Base-by-base conservation (phyloP, 1,140 invertebrate species). In the Bradynema listronoti region DNA sequence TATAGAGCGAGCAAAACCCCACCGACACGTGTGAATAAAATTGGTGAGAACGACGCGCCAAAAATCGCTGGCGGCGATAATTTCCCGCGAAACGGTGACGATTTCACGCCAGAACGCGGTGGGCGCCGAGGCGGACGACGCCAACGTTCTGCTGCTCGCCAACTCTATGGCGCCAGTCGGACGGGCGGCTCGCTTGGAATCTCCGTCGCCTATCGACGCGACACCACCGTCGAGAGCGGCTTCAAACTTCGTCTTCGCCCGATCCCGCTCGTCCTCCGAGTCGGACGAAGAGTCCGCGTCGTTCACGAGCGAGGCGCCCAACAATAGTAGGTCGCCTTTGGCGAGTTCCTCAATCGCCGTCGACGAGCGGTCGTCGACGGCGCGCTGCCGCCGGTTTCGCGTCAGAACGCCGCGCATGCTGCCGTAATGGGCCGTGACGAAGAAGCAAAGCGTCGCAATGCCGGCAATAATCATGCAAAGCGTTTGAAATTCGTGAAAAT, bases 21-120 rank as follows among this genome's bases (percentile, higher is more conserved):
- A 66, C 59, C 72, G 57, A 27, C 63, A 68, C 1, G 62, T 73
- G 22, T 76, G 73, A 16, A 76, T 53, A 61, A 78, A 76, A 50
- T 78, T 78, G 1, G 61, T 64, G 36, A 61, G 43, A 9, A 78
- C 64, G 16, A 76, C 61, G 4, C 56, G 27, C 14, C 65, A 65
- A 19, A 76, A 76, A 24, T 76, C 70, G 9, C 43, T 46, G 4
- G 71, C 53, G 4, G 24, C 33, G 1, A 78, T 14, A 9, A 75
- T 47, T 39, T 75, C 56, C 49, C 60, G 56, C 4, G 72, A 66
- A 3, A 63, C 46, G 4, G n/a, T 32, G 47, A 69, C 25, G 22
- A 69, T 49, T 39, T 30, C 32, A 9, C 27, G 14, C 59, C 51
- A 63, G 22, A 6, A 47, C n/a, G 29, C n/a, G 27, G 16, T 24